Percentiles rank a stretch among this genome's conserved stretches.
phyloP scores from a whole-genome alignment of 2,888 invertebrate genomes.

The Brachypalpus laphriformis region DNA sequence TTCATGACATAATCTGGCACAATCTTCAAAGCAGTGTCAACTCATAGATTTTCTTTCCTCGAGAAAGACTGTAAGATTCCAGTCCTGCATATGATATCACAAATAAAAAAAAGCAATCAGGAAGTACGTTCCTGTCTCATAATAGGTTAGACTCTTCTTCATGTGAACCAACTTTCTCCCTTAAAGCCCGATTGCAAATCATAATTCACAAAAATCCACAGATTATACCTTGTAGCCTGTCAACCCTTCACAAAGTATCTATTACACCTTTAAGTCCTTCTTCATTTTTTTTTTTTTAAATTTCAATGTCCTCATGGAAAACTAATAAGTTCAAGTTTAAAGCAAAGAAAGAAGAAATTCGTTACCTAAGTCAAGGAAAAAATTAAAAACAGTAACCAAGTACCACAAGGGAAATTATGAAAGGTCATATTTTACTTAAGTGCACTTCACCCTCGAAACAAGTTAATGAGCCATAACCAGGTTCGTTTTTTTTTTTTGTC shows the following conservation, averaged over 20 bases:
- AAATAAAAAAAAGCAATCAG: not conserved
- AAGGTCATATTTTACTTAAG: constrained; percentile 73
- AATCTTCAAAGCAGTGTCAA: too few relatives aligned
- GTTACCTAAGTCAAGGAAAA: constrained; percentile 47
- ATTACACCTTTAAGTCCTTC: constrained; percentile 45
- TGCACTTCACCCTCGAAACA: constrained; percentile 71
- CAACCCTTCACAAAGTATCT: constrained; percentile 43
- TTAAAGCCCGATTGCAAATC: constrained; percentile 52
- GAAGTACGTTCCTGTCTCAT: too few relatives aligned
- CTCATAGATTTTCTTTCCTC: too few relatives aligned
- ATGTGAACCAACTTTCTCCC: too few relatives aligned
- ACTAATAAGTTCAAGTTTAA: constrained; percentile 68
- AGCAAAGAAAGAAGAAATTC: constrained; percentile 41
- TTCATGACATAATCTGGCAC: too few relatives aligned
- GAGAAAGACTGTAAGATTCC: too few relatives aligned
- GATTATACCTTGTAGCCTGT: not conserved
- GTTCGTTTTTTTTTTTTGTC: constrained; percentile 22
- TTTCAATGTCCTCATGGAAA: constrained; percentile 36
- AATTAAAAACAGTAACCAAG: constrained; percentile 31
- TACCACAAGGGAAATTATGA: constrained; percentile 65
- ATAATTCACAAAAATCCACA: constrained; percentile 58
- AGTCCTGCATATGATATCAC: too few relatives aligned
- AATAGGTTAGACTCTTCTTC: too few relatives aligned
- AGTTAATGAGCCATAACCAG: constrained; percentile 69
- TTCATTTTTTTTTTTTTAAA: constrained; percentile 9